Conservation (phyloP, 2,888 invertebrate species). For the Pseudococcus viburni region DNA sequence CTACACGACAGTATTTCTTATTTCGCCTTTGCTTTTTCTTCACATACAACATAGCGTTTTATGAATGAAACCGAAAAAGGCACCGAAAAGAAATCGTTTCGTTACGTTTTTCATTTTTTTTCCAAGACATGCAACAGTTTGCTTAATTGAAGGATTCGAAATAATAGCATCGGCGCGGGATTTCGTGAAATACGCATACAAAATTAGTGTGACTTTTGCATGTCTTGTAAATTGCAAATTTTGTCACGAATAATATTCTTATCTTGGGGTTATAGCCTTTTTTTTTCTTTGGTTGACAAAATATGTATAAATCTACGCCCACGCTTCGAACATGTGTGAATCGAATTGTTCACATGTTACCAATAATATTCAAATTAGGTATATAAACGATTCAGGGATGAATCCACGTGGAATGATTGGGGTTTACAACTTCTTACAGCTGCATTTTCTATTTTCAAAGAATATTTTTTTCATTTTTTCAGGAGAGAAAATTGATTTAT, state of each 20-base stretch:
- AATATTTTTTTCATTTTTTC: neutral
- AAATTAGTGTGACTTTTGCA: conserved; percentile 21
- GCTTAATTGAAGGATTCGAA: conserved; percentile 48
- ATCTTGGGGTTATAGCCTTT: neutral
- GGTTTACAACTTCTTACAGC: too few relatives aligned
- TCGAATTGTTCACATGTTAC: neutral
- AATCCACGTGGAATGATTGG: neutral
- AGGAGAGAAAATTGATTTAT: too few relatives aligned
- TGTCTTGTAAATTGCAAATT: conserved; percentile 39
- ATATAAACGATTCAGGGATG: neutral
- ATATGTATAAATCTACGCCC: neutral
- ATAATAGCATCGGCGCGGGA: neutral
- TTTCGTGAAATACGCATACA: conserved; percentile 5
- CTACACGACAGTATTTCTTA: neutral
- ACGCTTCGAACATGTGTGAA: neutral
- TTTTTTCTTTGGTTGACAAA: neutral
- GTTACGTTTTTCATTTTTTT: conserved; percentile 4
- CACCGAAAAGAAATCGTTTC: neutral
- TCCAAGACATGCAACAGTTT: conserved; percentile 36
- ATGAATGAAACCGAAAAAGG: neutral
- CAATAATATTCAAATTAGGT: neutral
- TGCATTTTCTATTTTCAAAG: too few relatives aligned
- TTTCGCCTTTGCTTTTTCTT: neutral
- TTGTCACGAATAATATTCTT: conserved; percentile 13
- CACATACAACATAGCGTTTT: neutral